Base-by-base conservation (phyloP, 2,888 invertebrate species). In the Hypolimnas misippus region DNA sequence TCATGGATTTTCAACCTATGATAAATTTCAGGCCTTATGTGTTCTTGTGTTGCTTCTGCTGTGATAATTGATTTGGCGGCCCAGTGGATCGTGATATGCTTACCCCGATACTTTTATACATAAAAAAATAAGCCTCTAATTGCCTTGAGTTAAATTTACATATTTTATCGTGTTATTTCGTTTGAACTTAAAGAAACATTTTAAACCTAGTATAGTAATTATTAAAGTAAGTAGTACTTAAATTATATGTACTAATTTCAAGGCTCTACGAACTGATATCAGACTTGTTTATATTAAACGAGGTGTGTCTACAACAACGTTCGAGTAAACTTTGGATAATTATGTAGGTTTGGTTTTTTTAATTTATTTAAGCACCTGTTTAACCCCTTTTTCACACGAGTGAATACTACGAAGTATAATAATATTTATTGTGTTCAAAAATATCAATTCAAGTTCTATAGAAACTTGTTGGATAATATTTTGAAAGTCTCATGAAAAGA, bases 11-110 rank as follows among this genome's bases (percentile, higher is more conserved):
- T 52, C 44, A 46, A 21, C 16, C 42, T 42, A 57, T 31, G 57
- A 62, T 58, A 57, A 51, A 65, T 55, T 55, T 46, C 58, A 58
- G 58, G 33, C 55, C 52, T 65, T 65, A 55, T 38, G 17, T 14
- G 46, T 8, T 7, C n/a, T 6, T 16, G 35, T 49, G 49, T n/a
- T 29, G 21, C 8, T 25, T 29, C 49, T 49, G 29, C 29, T 29
- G 29, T 49, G 8, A 29, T 49, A 8, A 49, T 49, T 8, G 8
- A 49, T 29, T 49, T 49, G 29, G 16, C 49, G 14, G 2, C 14
- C 29, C 25, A 12, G 7, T n/a, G 25, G 0, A 4, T 49, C 29
- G 8, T 12, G 14, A 49, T 29, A 14, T 25, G 29, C 21, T 49
- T 16, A 25, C 29, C 1, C 29, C 21, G 46, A 12, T 17, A 42